Evolutionary conservation across 2,888 invertebrate species (phyloP), one percentile per base, ranked within the genome.

Genomic region (Acronicta alni): DNA sequence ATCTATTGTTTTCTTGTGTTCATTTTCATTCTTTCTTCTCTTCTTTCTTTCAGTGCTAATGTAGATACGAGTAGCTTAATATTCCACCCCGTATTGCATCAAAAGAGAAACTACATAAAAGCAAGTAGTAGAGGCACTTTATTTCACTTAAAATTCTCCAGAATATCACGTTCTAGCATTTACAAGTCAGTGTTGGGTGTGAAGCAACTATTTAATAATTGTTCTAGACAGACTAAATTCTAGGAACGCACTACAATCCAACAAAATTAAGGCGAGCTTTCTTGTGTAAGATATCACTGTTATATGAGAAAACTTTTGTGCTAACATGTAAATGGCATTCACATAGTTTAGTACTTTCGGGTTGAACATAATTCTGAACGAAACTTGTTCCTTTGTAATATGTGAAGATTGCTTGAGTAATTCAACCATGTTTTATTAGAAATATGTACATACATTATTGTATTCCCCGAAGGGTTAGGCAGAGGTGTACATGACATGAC

Each of bases 141-240:
- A 30, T 43, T 47, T n/a, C 8, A 5, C 14, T 20, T 9, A 8
- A 35, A 51, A 30, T 9, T 23, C 17, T 44, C 4, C 0, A 10
- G 10, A 41, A 52, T 14, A 52, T 42, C 53, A 45, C 37, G 17
- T 61, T 20, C 42, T 23, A 26, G 30, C 41, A 23, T 38, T 70
- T 15, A 38, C 16, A n/a, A 38, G 14, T 20, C 53, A 32, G 18
- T 18, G 14, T 42, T 16, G n/a, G 37, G 23, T 15, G 43, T 43
- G 42, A 45, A 42, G n/a, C 10, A 69, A 37, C 45, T 42, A 43
- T 69, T 70, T 70, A 52, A 43, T 70, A 18, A 70, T 64, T 43
- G 26, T 47, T 15, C 14, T 18, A 20, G 15, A 8, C 18, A 26
- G 32, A 47, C 54, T 26, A 16, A 53, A 54, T 64, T 70, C 46